Conservation (phyloP, 92 coral and sea anemone species). For the Actinernus sp. region DNA sequence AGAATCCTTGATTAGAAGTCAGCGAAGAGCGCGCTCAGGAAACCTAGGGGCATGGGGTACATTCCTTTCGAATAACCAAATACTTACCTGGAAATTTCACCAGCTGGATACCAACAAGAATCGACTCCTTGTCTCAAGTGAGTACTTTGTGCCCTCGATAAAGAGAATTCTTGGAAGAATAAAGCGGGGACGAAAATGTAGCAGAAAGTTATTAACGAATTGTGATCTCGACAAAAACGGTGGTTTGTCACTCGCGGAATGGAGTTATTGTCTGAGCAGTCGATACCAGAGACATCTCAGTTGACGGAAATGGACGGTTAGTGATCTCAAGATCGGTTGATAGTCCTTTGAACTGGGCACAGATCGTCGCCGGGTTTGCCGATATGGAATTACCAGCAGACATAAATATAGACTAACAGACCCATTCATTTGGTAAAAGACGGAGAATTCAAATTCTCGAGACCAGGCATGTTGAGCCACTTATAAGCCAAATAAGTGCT, state of each 20-base stretch:
- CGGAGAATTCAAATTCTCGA: too few relatives aligned
- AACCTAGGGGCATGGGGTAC: slow-evolving; percentile 64
- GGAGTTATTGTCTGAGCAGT: slow-evolving; percentile 79
- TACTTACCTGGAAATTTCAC: slow-evolving; percentile 88
- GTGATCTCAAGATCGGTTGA: too few relatives aligned
- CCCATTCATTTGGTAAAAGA: too few relatives aligned
- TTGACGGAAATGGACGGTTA: not conserved
- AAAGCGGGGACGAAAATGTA: slow-evolving; percentile 91
- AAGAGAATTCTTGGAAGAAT: slow-evolving; percentile 79
- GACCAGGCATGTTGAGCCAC: too few relatives aligned
- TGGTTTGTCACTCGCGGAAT: slow-evolving; percentile 78
- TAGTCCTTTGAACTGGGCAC: too few relatives aligned
- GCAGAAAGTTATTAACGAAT: slow-evolving; percentile 79
- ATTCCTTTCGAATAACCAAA: slow-evolving; percentile 75
- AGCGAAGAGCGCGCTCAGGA: slow-evolving; percentile 77
- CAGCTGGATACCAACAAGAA: slow-evolving; percentile 84
- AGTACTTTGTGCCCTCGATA: slow-evolving; percentile 78
- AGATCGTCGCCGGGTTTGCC: too few relatives aligned
- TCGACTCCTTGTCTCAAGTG: slow-evolving; percentile 60
- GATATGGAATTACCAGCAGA: too few relatives aligned
- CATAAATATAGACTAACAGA: too few relatives aligned
- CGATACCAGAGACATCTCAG: slow-evolving; percentile 7
- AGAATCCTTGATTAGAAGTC: slow-evolving; percentile 61
- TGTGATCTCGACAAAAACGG: slow-evolving; percentile 87
- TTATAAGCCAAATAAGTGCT: too few relatives aligned